Percentiles rank a stretch among this genome's conserved stretches.
Conservation (phyloP, 2,113 vertebrate genomes). For the Arothron firmamentum region DNA sequence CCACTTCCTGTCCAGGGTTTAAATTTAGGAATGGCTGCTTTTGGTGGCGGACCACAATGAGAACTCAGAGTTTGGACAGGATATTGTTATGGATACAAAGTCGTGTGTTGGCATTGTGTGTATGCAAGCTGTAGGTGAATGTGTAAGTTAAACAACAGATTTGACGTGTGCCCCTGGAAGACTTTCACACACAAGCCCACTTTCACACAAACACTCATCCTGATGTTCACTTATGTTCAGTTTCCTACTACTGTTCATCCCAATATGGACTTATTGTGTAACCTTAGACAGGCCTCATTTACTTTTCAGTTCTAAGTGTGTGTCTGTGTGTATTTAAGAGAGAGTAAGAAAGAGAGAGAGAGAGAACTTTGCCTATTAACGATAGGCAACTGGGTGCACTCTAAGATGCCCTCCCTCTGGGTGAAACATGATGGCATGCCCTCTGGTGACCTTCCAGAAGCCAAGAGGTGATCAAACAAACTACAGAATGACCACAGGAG, state of each 20-base stretch:
- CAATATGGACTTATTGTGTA: conserved; percentile 9
- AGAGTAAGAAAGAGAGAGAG: too few species aligned
- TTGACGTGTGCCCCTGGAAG: too few species aligned
- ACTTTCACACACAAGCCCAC: conserved; percentile 2
- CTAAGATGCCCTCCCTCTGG: too few species aligned
- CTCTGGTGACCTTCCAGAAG: too few species aligned
- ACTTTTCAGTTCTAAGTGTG: conserved; percentile 1
- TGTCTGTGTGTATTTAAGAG: not conserved
- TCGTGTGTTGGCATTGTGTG: conserved; percentile 23
- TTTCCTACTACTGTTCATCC: not conserved
- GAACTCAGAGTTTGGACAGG: not conserved
- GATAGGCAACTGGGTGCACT: too few species aligned
- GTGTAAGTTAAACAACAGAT: not conserved
- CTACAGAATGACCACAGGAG: too few species aligned
- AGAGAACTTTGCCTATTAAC: not conserved
- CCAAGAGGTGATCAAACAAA: too few species aligned
- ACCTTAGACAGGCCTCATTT: conserved; percentile 11
- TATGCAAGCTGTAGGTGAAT: conserved; percentile 13
- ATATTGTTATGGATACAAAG: conserved; percentile 45
- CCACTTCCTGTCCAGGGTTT: conserved; percentile 63
- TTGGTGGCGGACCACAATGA: conserved; percentile 28
- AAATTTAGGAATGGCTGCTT: conserved; percentile 51
- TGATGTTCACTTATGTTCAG: not conserved
- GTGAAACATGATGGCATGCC: too few species aligned
- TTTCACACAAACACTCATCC: not conserved